phyloP scores from a whole-genome alignment of 2,888 invertebrate genomes.

The Perizoma affinitatum region DNA sequence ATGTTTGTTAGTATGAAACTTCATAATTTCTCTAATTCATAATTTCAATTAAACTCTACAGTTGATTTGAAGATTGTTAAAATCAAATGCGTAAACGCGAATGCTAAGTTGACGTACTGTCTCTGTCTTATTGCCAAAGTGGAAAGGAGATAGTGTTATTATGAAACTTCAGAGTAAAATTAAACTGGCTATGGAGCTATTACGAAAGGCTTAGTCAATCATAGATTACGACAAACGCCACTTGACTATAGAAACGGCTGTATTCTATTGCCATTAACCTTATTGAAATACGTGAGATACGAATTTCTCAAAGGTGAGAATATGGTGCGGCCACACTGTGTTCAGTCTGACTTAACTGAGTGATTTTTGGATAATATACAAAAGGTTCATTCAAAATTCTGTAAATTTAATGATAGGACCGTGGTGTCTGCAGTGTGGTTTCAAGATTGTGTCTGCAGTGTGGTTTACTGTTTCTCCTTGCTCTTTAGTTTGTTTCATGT shows the following conservation, averaged over 20 bases:
- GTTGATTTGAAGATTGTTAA: conserved; percentile 19
- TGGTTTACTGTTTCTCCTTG: not conserved
- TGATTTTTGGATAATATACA: too few relatives aligned
- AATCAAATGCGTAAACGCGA: conserved; percentile 24
- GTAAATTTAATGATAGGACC: too few relatives aligned
- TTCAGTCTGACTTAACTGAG: too few relatives aligned
- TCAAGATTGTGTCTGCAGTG: not conserved
- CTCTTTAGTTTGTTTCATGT: conserved; percentile 5
- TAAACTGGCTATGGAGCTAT: conserved; percentile 9
- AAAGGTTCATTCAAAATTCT: too few relatives aligned
- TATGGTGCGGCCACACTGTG: too few relatives aligned
- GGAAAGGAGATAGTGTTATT: conserved; percentile 24
- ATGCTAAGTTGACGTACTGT: conserved; percentile 23
- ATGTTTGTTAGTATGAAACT: conserved; percentile 29
- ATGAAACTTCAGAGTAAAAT: conserved; percentile 16
- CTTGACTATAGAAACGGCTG: too few relatives aligned
- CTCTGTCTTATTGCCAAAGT: conserved; percentile 32
- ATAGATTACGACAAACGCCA: not conserved
- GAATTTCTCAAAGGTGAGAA: too few relatives aligned
- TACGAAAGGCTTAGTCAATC: not conserved
- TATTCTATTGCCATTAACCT: too few relatives aligned
- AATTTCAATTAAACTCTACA: conserved; percentile 27
- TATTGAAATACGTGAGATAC: too few relatives aligned
- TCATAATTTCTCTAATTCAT: conserved; percentile 16
- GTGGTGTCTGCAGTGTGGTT: not conserved